Conservation (phyloP, 2,797 vertebrate genomes). For the Halcyon smyrnensis region DNA sequence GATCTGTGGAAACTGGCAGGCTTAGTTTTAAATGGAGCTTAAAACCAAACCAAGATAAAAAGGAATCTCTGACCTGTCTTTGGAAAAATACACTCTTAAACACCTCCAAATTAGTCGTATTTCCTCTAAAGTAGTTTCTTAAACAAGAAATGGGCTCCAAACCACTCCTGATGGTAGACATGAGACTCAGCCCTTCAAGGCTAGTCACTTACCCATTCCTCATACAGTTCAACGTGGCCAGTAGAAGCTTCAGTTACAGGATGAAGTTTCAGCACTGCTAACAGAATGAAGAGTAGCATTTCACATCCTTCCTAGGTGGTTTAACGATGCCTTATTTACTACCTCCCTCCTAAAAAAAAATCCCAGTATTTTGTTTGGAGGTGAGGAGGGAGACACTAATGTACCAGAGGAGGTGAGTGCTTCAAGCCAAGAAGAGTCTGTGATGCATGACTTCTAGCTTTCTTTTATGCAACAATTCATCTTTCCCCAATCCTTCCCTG, state of each 20-base stretch:
- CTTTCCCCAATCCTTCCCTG: neutral
- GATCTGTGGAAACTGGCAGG: neutral
- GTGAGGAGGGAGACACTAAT: neutral
- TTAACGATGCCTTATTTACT: neutral
- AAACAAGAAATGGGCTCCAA: neutral
- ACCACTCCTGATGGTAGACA: neutral
- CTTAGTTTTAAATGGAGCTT: neutral
- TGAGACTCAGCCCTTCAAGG: neutral
- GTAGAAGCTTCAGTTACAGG: neutral
- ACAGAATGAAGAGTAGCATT: neutral
- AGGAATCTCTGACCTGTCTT: neutral
- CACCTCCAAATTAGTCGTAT: neutral
- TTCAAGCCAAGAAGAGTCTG: neutral
- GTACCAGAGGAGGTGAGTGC: rapidly evolving
- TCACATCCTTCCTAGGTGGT: neutral
- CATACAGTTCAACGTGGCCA: rapidly evolving
- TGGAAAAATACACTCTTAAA: neutral
- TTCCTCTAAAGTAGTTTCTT: neutral
- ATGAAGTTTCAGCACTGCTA: neutral
- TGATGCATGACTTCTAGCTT: neutral
- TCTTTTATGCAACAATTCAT: neutral
- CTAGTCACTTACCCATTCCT: neutral
- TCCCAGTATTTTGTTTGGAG: neutral
- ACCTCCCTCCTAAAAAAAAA: neutral
- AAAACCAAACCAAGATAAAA: neutral